phyloP scores from a whole-genome alignment of 2,888 invertebrate species.

The Hydropsyche betteni region DNA sequence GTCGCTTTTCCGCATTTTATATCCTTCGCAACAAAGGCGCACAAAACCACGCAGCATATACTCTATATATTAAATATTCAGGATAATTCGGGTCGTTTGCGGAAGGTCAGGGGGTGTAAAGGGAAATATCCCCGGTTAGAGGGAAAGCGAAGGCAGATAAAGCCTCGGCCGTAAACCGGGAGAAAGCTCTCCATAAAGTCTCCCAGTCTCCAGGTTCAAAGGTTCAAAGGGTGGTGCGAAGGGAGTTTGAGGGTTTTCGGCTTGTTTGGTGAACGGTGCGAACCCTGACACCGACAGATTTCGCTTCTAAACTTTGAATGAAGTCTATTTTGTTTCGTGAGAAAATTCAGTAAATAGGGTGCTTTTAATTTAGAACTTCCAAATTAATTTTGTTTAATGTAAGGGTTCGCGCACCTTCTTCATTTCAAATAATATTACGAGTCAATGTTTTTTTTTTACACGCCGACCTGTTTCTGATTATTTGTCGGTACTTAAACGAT shows the following conservation, averaged over 20 bases:
- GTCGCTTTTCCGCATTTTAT: no score
- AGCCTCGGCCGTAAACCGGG: constrained; percentile 18
- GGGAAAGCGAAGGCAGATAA: constrained; percentile 15
- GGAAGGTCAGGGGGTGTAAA: constrained; percentile 21
- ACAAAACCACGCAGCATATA: no score
- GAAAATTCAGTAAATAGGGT: no score
- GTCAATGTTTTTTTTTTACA: no score
- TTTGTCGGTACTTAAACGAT: no score
- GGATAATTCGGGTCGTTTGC: constrained; percentile 23
- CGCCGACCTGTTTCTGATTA: no score
- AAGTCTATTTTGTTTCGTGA: no score
- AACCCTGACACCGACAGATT: constrained; percentile 32
- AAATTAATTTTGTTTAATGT: no score
- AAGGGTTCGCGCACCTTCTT: no score
- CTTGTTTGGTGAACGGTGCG: constrained; percentile 1
- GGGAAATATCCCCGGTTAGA: neutral
- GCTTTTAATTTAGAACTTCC: no score
- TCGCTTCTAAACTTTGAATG: constrained; percentile 3
- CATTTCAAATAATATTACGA: no score
- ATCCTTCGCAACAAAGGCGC: no score
- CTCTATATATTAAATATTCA: constrained; percentile 19
- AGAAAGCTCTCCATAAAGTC: constrained; percentile 18
- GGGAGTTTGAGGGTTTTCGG: neutral
- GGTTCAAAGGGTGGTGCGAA: neutral
- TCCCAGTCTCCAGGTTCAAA: neutral